Conservation (phyloP, 64 coral and sea anemone genomes). For the Montipora sp. region DNA sequence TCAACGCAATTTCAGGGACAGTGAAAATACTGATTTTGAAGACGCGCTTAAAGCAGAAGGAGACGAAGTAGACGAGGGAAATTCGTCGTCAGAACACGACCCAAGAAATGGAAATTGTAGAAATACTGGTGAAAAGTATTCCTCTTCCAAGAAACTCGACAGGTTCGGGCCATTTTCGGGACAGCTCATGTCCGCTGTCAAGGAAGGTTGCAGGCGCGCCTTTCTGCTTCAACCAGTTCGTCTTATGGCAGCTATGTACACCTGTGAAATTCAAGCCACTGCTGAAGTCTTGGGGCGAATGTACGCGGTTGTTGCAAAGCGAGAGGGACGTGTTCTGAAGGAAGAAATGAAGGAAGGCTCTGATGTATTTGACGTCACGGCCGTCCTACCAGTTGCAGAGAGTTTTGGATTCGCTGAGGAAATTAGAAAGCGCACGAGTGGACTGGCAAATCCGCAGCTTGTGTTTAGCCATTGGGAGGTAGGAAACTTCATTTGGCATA, state of each 20-base stretch:
- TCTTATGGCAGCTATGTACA: constrained; percentile 98
- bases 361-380: constrained; percentile 95
- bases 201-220: constrained; percentile 96
- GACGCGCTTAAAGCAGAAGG: not conserved
- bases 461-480: constrained; percentile 99
- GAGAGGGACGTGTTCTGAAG: constrained; percentile 90
- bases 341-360: constrained; percentile 98
- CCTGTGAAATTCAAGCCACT: constrained; percentile 93
- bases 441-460: constrained; percentile 87
- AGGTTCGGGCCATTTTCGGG: constrained; percentile 89
- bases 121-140: not conserved
- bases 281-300: constrained; percentile 95
- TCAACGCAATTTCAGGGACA: not conserved
- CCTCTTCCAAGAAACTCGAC: constrained; percentile 33
- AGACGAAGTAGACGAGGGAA: not conserved
- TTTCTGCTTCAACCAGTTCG: constrained; percentile 89
- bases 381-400: constrained; percentile 95
- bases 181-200: constrained; percentile 95
- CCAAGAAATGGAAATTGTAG: not conserved
- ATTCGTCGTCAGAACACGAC: not conserved
- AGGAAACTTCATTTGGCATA: not conserved
- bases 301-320: constrained; percentile 93
- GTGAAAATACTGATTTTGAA: not conserved
- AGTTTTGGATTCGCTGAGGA: constrained; percentile 98
- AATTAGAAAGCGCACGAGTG: constrained; percentile 96